Evolutionary conservation across 2,888 invertebrate species (phyloP), one percentile per base, ranked within the genome.

Genomic region (Metopia argyrocephala): DNA sequence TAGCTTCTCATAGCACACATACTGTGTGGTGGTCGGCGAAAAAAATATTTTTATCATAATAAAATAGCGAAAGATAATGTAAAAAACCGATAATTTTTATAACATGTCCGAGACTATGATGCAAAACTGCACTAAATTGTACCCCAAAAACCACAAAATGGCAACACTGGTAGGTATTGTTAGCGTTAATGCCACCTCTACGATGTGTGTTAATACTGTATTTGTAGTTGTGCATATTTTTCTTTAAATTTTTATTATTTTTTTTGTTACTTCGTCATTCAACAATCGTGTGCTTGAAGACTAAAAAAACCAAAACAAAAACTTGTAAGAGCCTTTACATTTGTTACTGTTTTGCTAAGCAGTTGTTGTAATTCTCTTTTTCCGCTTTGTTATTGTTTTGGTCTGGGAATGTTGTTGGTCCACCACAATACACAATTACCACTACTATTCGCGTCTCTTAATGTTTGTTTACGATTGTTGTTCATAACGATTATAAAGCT

Each of bases 331-430:
- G 31, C 1, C 31, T 31, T 31, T 31, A 31, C 31, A 31, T 31
- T 52, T 46, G 54, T 45, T 64, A 28, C 15, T 48, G 48, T 21
- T 69, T 50, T 46, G 54, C 54, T 59, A 50, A 20, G 12, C n/a
- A n/a, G n/a, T n/a, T 31, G 27, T 20, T 48, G 46, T 15, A 48
- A 27, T n/a, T 75, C 21, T 38, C 45, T 54, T 20, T 21, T 54
- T 66, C 52, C 9, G 31, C 71, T 57, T 78, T 76, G 65, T 78
- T 82, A 76, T 74, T 82, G 82, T 82, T 83, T 80, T 83, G 83
- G 80, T 82, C 83, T 82, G 83, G 83, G 80, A 83, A 83, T 83
- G 83, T 66, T 76, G 78, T 83, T 76, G 68, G 62, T 79, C 76
- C 76, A 73, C 80, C 64, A 68, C 52, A 68, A 31, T 1, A 12